Evolutionary conservation across 1,140 invertebrate species (phyloP).

Genomic region (Cardiocondyla obscurior): DNA sequence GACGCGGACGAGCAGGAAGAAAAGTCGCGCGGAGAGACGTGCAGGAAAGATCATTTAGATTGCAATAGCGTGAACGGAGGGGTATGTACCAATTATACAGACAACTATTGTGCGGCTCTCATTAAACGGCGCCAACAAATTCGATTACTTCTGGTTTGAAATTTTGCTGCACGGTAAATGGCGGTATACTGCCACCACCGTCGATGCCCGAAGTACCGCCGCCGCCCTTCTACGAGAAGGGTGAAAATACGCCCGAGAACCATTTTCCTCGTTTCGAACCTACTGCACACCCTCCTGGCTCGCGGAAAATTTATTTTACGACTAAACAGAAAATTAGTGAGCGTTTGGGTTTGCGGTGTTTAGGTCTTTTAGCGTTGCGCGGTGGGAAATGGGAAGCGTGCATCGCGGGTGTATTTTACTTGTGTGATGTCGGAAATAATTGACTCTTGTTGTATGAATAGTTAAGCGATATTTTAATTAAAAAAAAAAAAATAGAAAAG

Average conservation of each 20-base stretch:
- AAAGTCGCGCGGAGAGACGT: conserved; percentile 42
- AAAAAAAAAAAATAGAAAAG: no score
- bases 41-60: conserved; percentile 40
- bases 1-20: conserved; percentile 54
- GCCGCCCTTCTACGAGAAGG: conserved; percentile 62
- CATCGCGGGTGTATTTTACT: conserved; percentile 20
- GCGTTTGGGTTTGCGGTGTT: conserved; percentile 81
- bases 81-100: conserved; percentile 82
- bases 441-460: conserved; percentile 44
- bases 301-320: conserved; percentile 82
- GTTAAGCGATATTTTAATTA: conserved; percentile 9
- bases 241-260: conserved; percentile 75
- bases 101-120: conserved; percentile 83
- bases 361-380: conserved; percentile 66
- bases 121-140: conserved; percentile 84
- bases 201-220: conserved; percentile 56
- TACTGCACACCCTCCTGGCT: conserved; percentile 12
- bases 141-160: conserved; percentile 83
- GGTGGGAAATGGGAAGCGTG: conserved; percentile 21
- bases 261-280: conserved; percentile 78
- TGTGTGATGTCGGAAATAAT: conserved; percentile 57
- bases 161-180: conserved; percentile 80
- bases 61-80: conserved; percentile 48
- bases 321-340: conserved; percentile 84
- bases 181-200: conserved; percentile 65